Conservation (phyloP, 2,888 invertebrate genomes). For the Agrotis clavis region DNA sequence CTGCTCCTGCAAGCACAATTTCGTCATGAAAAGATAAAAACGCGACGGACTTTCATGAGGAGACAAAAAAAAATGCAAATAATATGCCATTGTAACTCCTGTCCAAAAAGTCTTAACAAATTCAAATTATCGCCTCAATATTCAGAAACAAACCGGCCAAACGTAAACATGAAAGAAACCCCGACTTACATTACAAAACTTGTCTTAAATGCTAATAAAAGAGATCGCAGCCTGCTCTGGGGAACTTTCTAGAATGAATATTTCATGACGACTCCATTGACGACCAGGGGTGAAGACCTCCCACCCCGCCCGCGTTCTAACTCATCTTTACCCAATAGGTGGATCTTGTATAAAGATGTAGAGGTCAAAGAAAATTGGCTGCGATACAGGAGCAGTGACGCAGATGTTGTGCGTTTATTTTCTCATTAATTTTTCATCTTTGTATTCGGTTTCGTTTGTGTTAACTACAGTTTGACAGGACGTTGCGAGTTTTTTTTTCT, state of each 20-base stretch:
- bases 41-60: conserved; percentile 7
- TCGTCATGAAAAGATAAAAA: background rate
- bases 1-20: background rate
- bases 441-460: conserved; percentile 72
- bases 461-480: conserved; percentile 74
- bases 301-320: conserved; percentile 53
- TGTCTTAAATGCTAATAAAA: conserved; percentile 87
- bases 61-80: conserved; percentile 33
- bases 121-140: conserved; percentile 74
- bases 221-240: conserved; percentile 75
- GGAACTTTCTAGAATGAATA: conserved; percentile 81
- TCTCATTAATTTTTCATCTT: conserved; percentile 84
- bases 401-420: conserved; percentile 84
- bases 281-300: conserved; percentile 71
- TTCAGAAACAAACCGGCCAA: conserved; percentile 71
- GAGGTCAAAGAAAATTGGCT: conserved; percentile 71
- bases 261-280: conserved; percentile 81
- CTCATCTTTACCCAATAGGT: conserved; percentile 37
- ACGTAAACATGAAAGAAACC: conserved; percentile 74
- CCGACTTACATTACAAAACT: conserved; percentile 82
- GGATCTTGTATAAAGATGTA: conserved; percentile 56
- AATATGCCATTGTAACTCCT: conserved; percentile 19
- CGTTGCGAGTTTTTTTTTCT: conserved; percentile 47
- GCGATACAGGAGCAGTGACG: conserved; percentile 72
- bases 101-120: conserved; percentile 54